Conservation (phyloP, 2,113 vertebrate genomes). For the Pseudonaja textilis region DNA sequence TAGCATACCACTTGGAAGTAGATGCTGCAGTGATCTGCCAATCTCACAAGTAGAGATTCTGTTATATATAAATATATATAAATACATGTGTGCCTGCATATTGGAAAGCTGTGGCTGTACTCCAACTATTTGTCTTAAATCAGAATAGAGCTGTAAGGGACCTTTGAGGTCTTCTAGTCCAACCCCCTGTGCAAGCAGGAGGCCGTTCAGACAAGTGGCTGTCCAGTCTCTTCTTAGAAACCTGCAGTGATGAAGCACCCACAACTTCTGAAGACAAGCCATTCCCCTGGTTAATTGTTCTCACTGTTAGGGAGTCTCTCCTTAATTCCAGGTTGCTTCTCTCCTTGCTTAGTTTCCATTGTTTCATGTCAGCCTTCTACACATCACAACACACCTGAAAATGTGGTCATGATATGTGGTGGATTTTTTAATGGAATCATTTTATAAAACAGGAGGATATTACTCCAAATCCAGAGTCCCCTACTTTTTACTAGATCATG, state of each 20-base stretch:
- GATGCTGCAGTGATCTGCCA: background rate
- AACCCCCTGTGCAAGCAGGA: too few species aligned
- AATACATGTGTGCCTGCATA: background rate
- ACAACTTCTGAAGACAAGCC: background rate
- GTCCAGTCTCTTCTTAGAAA: too few species aligned
- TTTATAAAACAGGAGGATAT: background rate
- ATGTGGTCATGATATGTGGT: background rate
- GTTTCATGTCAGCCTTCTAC: background rate
- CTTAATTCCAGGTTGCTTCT: background rate
- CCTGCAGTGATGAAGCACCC: too few species aligned
- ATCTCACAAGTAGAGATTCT: background rate
- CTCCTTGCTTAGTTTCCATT: background rate
- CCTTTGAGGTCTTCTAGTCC: too few species aligned
- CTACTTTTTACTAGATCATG: background rate
- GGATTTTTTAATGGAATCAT: background rate
- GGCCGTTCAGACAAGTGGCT: too few species aligned
- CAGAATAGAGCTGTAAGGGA: too few species aligned
- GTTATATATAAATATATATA: background rate
- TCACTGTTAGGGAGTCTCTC: background rate
- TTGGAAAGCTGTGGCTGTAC: background rate
- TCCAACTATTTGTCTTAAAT: background rate
- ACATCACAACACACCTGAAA: background rate
- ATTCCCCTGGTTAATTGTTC: background rate
- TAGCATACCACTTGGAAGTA: background rate
- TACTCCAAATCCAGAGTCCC: background rate